Evolutionary conservation across 2,888 invertebrate genomes (phyloP).

Genomic region (Mesoligia furuncula): DNA sequence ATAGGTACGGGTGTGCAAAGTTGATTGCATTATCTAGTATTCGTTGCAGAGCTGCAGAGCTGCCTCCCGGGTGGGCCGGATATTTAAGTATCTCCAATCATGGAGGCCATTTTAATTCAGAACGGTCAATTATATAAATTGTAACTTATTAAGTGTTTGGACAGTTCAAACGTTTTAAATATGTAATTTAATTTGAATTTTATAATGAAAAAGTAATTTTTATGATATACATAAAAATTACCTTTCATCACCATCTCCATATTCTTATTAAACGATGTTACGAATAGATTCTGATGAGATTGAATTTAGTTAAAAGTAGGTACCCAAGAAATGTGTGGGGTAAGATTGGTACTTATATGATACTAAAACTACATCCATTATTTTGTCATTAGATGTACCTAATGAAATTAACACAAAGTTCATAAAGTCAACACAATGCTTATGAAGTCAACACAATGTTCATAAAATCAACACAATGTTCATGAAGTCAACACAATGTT

Average conservation of each 20-base stretch:
- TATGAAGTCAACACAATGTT: neutral
- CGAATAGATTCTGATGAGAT: constrained; percentile 9
- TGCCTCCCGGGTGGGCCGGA: neutral
- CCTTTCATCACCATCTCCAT: constrained; percentile 7
- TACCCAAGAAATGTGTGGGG: neutral
- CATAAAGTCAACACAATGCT: neutral
- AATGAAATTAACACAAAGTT: neutral
- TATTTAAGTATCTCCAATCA: neutral
- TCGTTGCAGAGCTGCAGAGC: neutral
- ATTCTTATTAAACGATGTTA: constrained; percentile 11
- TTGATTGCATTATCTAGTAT: neutral
- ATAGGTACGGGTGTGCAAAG: neutral
- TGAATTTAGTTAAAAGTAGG: neutral
- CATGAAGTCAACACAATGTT: too few species aligned
- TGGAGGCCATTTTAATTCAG: neutral
- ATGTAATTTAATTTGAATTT: constrained; percentile 58
- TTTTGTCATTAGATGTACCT: neutral
- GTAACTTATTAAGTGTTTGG: constrained; percentile 32
- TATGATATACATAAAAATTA: constrained; percentile 6
- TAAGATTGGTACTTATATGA: neutral
- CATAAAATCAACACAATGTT: too few species aligned
- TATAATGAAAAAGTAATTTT: constrained; percentile 41
- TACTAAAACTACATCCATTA: neutral
- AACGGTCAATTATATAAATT: constrained; percentile 12
- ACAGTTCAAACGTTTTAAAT: constrained; percentile 37